Conservation (phyloP, 1,140 invertebrate species). For the Musca domestica region DNA sequence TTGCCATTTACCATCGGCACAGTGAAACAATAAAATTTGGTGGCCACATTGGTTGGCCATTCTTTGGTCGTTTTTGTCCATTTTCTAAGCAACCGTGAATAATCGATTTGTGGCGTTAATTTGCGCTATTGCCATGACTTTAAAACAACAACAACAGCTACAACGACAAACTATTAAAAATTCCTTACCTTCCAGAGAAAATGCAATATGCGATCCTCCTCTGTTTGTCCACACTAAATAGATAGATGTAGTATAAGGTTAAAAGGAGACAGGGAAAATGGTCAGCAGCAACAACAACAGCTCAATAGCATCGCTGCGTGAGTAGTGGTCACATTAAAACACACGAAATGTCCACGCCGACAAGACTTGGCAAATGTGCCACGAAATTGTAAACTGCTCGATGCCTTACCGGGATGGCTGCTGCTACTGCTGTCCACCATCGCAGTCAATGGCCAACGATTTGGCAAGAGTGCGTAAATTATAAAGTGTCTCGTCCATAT, state of each 20-base stretch:
- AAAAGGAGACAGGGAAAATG: not conserved
- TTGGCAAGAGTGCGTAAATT: slow-evolving; percentile 17
- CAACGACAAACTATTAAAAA: too few species aligned
- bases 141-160: too few species aligned
- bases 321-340: slow-evolving; percentile 1
- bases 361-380: not conserved
- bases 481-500: slow-evolving; percentile 15
- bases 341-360: too few species aligned
- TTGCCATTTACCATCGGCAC: slow-evolving; percentile 1
- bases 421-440: not conserved
- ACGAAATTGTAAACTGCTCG: not conserved
- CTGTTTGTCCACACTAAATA: too few species aligned
- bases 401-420: not conserved
- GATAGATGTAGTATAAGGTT: too few species aligned
- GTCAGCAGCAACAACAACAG: not conserved
- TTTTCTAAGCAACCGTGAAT: slow-evolving; percentile 14
- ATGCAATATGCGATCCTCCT: too few species aligned
- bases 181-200: too few species aligned
- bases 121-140: not conserved
- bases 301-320: not conserved
- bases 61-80: not conserved
- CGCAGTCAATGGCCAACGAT: slow-evolving; percentile 5
- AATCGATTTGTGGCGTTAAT: slow-evolving; percentile 18
- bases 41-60: slow-evolving; percentile 14
- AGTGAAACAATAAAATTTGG: not conserved